Percentiles rank a stretch among this genome's conserved stretches.
Evolutionary conservation across 2,888 invertebrate genomes (phyloP).

Genomic region (Oxycera nigricornis): DNA sequence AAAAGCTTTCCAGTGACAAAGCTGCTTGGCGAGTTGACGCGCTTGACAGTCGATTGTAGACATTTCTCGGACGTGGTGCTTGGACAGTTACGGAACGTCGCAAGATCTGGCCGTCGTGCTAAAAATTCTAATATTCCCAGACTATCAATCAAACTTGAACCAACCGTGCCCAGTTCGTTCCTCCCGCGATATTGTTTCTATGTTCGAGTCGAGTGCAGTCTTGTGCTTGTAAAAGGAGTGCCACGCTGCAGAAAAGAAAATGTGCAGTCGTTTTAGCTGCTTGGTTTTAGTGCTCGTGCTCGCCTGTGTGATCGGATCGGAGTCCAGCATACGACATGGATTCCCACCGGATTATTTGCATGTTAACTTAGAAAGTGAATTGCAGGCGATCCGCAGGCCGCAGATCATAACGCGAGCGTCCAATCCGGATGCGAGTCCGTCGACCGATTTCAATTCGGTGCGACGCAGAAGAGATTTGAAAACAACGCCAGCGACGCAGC

Average conservation of each 20-base stretch:
- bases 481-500: background rate
- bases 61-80: background rate
- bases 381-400: slow-evolving; percentile 27
- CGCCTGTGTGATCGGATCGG: slow-evolving; percentile 7
- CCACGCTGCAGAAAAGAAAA: slow-evolving; percentile 21
- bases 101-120: no score
- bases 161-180: no score
- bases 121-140: no score
- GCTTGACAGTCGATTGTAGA: background rate
- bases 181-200: no score
- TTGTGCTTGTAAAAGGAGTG: background rate
- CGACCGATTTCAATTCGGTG: background rate
- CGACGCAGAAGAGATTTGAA: slow-evolving; percentile 38
- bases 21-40: background rate
- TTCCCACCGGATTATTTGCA: slow-evolving; percentile 43
- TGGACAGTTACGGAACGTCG: background rate
- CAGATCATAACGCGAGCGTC: slow-evolving; percentile 19
- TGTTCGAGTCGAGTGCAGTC: background rate
- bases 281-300: slow-evolving; percentile 12
- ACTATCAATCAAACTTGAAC: background rate
- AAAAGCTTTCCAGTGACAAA: background rate
- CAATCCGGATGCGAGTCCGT: background rate
- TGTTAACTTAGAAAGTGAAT: slow-evolving; percentile 42
- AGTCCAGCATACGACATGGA: slow-evolving; percentile 43
- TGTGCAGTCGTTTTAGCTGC: slow-evolving; percentile 9